Evolutionary conservation across 2,888 invertebrate species (phyloP), one percentile per base, ranked within the genome.

Genomic region (Arenicola marina): DNA sequence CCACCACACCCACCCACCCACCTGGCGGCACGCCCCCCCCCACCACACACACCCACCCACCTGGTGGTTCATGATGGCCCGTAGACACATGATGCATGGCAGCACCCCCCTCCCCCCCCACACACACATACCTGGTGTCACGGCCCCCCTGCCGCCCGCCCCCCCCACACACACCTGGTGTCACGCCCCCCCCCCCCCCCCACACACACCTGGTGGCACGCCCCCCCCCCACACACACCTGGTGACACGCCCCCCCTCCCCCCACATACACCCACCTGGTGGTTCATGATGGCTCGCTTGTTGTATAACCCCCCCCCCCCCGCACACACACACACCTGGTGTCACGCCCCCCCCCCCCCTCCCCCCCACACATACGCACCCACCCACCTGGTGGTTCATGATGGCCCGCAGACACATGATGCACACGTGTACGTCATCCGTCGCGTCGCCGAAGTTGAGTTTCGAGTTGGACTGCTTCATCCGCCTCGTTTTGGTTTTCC

Each of bases 41-140:
- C n/a, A n/a, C n/a, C n/a, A n/a, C n/a, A n/a, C n/a, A n/a, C n/a
- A n/a, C n/a, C n/a, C n/a, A n/a, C 54, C 32, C 33, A 87, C 86
- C 88, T 98, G 98, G 83, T 99, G 98, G 85, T 99, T 99, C 98
- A 99, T 99, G 79, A 99, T 97, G n/a, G n/a, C n/a, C n/a, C n/a
- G n/a, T n/a, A n/a, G n/a, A n/a, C n/a, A n/a, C n/a, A n/a, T n/a
- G n/a, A n/a, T n/a, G n/a, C n/a, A n/a, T n/a, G n/a, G n/a, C n/a
- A n/a, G n/a, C n/a, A n/a, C n/a, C n/a, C n/a, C n/a, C n/a, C n/a
- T n/a, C n/a, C n/a, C n/a, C n/a, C n/a, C n/a, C n/a, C n/a, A n/a
- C n/a, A n/a, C n/a, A n/a, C n/a, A n/a, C n/a, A n/a, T n/a, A n/a
- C n/a, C n/a, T n/a, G n/a, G n/a, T n/a, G n/a, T n/a, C n/a, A n/a